phyloP scores from a whole-genome alignment of 2,113 vertebrate genomes.

The Perognathus longimembris region DNA sequence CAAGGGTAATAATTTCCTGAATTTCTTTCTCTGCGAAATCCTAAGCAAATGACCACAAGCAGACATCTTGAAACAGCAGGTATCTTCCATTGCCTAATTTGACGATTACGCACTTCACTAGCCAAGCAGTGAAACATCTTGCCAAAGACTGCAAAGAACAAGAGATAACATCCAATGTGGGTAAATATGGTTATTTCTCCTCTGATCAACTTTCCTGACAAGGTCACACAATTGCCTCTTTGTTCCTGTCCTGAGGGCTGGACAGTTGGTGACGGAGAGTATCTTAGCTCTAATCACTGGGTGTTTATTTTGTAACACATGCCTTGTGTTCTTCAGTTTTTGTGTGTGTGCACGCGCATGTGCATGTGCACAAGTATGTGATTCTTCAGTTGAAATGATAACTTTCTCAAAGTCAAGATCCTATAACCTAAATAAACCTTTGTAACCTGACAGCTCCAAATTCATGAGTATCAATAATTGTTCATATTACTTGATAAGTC shows the following conservation, averaged over 20 bases:
- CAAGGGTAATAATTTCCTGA: neutral
- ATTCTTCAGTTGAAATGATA: neutral
- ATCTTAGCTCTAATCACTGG: neutral
- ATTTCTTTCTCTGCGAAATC: neutral
- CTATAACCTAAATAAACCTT: neutral
- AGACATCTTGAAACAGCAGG: neutral
- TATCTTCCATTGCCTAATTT: too few species aligned
- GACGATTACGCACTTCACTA: neutral
- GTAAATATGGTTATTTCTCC: neutral
- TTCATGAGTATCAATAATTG: neutral
- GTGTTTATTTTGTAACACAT: neutral
- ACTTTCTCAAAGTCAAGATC: neutral
- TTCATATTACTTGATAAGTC: neutral
- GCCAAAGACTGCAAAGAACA: constrained; percentile 21
- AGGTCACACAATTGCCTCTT: neutral
- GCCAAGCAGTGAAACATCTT: neutral
- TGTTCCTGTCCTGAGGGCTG: neutral
- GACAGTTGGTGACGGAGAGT: neutral
- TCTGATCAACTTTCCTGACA: neutral
- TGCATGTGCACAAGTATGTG: neutral
- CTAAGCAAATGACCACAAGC: neutral
- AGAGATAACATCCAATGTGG: neutral
- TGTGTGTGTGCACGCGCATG: neutral
- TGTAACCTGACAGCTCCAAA: neutral
- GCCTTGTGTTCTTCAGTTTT: neutral